Base-by-base conservation (phyloP, 2,113 vertebrate genomes). In the Carollia perspicillata region DNA sequence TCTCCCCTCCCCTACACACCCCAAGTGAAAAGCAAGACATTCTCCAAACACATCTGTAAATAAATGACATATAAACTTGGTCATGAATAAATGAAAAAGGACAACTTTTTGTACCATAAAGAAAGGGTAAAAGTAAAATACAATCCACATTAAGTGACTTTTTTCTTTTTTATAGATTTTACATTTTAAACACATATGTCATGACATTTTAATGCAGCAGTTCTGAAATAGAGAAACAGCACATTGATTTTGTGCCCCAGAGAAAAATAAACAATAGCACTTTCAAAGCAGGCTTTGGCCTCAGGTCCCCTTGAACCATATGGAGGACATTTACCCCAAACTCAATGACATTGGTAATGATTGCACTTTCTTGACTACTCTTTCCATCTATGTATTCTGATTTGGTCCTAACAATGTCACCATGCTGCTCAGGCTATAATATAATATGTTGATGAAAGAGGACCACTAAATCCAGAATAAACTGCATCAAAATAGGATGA, bases 141-240 rank as follows among this genome's bases (percentile, higher is more conserved):
- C 79, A 89, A 96, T 96, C 94, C 95, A 90, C 83, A 93, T 93
- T 93, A 97, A 97, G 92, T 89, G 91, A 53, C 83, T 79, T 95
- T 96, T 94, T 97, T 66, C 49, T 37, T 91, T 93, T 96, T 93
- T 97, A 98, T 98, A 83, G 97, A 98, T 98, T 98, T 97, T 98
- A 97, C 97, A 98, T 98, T 97, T 98, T 97, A 97, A 98, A 97
- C 93, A 97, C 95, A 97, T 97, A 97, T 97, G 96, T 97, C 97
- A 97, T 97, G 97, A 96, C 96, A 98, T 97, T 97, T 97, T 98
- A 98, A 98, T 97, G 97, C 95, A 97, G 89, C 96, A 91, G 63
- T 85, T 93, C 95, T 97, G 89, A 96, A 97, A 97, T 72, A 69
- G 74, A 97, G 93, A 92, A 96, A 97, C 89, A 93, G 68, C 74